Evolutionary conservation across 2,888 invertebrate species (phyloP), one percentile per base, ranked within the genome.

Genomic region (Lasioglossum pauxillum): DNA sequence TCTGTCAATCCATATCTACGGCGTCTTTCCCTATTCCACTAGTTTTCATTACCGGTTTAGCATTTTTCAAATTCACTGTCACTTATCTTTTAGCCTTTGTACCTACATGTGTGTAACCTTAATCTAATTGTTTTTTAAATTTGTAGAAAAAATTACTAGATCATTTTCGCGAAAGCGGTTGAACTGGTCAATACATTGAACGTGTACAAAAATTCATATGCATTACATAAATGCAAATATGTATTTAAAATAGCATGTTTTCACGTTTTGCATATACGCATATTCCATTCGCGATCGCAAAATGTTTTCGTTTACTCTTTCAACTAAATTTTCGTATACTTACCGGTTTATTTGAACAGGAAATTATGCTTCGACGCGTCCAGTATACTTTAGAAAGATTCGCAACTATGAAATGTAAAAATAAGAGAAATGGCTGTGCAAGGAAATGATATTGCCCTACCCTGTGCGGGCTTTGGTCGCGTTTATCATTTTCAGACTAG

Each of bases 401-500:
- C 35, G 16, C 16, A 44, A 38, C 5, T 35, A 44, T 7, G 49
- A 78, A 78, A 73, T 31, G 1, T 31, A 69, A n/a, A 19, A 67
- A 27, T 44, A 27, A 74, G 77, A 46, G 27, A 46, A 41, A 78
- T 23, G 49, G 0, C 16, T 8, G 27, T 31, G 1, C 16, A 57
- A 67, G 67, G 46, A 57, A 84, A 74, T 4, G 38, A 44, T 75
- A 86, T 38, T 69, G n/a, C 1, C 16, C n/a, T 60, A 77, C 60
- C 60, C 73, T 75, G 7, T 57, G 27, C 31, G 23, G 31, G 35
- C 76, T 81, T 76, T 16, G 46, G 12, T 8, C 44, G 76, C 14
- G 41, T 44, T 85, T 85, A 85, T 85, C 86, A 74, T 31, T 44
- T 79, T 46, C 44, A 49, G n/a, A 71, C 23, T 46, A 38, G 27